These are phyloP conservation scores for Oreotragus oreotragus DNA, from an alignment of 2,113 vertebrate genomes.

Conservation along the genomic window DNA sequence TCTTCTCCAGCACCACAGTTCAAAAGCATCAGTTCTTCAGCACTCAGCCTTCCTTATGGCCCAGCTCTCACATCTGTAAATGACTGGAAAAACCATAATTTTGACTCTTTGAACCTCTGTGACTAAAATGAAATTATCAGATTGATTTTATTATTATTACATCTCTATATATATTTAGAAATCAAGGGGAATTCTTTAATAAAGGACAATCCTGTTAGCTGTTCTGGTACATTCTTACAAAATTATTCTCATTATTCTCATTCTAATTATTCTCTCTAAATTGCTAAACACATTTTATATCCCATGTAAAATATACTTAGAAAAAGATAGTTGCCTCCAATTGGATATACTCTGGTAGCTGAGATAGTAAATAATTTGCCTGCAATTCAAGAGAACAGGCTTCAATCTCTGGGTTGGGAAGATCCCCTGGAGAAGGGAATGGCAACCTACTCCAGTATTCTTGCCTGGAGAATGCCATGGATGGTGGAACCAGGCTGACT, in stretches of 20 bases:
- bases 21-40: neutral
- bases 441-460: neutral
- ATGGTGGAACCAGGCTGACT: neutral
- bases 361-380: neutral
- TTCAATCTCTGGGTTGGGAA: neutral
- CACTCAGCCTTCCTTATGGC: neutral
- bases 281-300: neutral
- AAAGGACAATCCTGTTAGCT: neutral
- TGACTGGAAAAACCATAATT: neutral
- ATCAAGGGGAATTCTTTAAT: neutral
- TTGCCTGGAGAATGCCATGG: neutral
- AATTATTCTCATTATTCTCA: conserved; percentile 25
- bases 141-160: neutral
- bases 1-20: neutral
- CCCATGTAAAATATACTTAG: conserved; percentile 1
- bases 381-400: neutral
- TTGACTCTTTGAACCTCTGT: neutral
- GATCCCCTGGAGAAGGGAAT: neutral
- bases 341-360: neutral
- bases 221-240: neutral
- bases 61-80: neutral
- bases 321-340: neutral
- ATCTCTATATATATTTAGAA: neutral
- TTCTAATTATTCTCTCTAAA: neutral
- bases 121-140: neutral